Conservation (phyloP, 2,113 vertebrate species). For the Pollimyrus isidori region DNA sequence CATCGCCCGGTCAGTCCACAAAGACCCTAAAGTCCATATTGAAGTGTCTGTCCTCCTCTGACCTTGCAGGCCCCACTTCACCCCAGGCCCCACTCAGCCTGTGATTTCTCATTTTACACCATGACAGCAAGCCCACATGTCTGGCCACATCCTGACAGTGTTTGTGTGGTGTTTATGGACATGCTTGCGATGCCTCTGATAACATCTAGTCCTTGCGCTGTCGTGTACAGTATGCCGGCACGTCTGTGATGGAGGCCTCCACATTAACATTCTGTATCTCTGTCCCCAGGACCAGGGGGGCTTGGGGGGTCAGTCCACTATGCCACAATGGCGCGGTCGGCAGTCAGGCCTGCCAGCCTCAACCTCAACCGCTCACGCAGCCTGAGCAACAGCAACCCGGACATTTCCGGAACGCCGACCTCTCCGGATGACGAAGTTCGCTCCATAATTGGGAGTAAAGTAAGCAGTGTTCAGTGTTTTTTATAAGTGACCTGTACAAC, state of each 20-base stretch:
- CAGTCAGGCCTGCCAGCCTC: constrained; percentile 87
- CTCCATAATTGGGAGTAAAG: constrained; percentile 94
- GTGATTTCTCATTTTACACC: not conserved
- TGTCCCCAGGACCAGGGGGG: constrained; percentile 74
- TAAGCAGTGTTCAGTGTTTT: constrained; percentile 39
- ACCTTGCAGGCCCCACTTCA: not conserved
- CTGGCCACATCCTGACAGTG: not conserved
- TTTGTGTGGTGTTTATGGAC: not conserved
- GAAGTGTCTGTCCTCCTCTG: not conserved
- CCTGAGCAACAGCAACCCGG: constrained; percentile 98
- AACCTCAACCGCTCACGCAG: constrained; percentile 92
- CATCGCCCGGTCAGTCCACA: not conserved
- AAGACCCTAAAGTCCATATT: not conserved
- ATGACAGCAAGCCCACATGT: not conserved
- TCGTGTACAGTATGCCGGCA: not conserved
- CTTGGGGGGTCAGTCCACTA: constrained; percentile 93
- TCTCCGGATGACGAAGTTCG: constrained; percentile 95
- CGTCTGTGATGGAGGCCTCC: not conserved
- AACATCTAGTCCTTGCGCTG: not conserved
- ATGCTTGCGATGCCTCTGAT: not conserved
- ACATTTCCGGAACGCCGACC: constrained; percentile 91
- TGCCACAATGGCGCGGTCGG: constrained; percentile 93
- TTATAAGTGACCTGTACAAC: not conserved
- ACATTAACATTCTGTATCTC: not conserved
- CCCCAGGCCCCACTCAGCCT: not conserved